Base-by-base conservation (phyloP, 2,797 vertebrate species). In the Podarcis lilfordi region DNA sequence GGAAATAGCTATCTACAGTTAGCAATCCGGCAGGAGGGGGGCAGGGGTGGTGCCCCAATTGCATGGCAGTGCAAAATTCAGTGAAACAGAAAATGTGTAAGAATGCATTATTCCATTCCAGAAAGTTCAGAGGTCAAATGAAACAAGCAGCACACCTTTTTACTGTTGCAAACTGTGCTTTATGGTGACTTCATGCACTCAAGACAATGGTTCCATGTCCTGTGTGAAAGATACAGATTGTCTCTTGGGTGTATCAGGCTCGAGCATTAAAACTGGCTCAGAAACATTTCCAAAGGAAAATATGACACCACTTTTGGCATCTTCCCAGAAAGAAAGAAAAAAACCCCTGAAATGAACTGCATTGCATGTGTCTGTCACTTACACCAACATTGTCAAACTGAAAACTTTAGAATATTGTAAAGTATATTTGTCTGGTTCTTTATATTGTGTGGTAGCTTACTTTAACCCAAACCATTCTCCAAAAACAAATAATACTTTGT, bases 281-380 rank as follows among this genome's bases (percentile, higher is more conserved):
- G 61, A 69, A 85, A 85, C 45, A 71, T 85, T 85, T 85, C 45
- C 27, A 37, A 85, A 85, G 72, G 72, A 88, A 82, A 85, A 89
- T 81, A 75, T 85, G 83, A 89, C 59, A 81, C 59, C 59, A 81
- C 59, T 76, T 88, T 85, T 88, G 79, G 78, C 82, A 71, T 75
- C 55, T 35, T 43, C 50, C 37, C 72, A 88, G 79, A 71, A 66
- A n/a, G 55, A 29, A 19, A 77, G 25, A 84, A 37, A 13, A 3
- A 50, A 13, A 13, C 1, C 2, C 59, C 78, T 84, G 32, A 85
- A 88, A 85, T 77, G 35, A 75, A 89, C 64, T 80, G 37, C 13
- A 15, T 29, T 85, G 43, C 29, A 59, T 88, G 8, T 76, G 29
- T 37, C 23, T 76, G 59, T 3, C 61, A 66, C 78, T 68, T 81